Percentiles rank a stretch among this genome's conserved stretches.
phyloP scores from a whole-genome alignment of 2,797 vertebrate genomes.

The Semotilus atromaculatus region DNA sequence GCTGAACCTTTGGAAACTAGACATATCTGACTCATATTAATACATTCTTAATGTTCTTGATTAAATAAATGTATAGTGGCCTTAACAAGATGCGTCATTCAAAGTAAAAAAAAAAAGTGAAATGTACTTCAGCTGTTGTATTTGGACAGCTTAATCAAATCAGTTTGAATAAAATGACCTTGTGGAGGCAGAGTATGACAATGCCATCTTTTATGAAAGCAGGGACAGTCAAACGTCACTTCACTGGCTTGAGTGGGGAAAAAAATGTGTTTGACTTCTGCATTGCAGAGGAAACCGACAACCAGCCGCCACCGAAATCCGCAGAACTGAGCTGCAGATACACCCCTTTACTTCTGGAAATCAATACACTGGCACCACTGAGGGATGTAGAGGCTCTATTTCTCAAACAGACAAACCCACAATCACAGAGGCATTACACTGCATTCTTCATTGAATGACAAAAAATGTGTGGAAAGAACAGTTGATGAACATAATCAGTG shows the following conservation, averaged over 20 bases:
- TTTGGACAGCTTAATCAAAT: not conserved
- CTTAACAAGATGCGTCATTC: not conserved
- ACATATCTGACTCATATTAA: not conserved
- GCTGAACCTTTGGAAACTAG: not conserved
- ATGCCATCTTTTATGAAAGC: conserved; percentile 15
- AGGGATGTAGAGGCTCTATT: not conserved
- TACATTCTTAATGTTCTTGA: not conserved
- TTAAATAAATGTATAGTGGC: not conserved
- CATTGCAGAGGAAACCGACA: conserved; percentile 17
- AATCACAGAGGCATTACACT: not conserved
- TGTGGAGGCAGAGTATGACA: conserved; percentile 27
- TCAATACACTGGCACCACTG: conserved; percentile 23
- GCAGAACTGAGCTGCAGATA: not conserved
- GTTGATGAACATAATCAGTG: not conserved
- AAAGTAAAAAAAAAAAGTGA: not conserved
- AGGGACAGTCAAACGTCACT: not conserved
- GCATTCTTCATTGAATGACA: not conserved
- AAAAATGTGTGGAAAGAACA: not conserved
- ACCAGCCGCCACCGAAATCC: not conserved
- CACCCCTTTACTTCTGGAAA: not conserved
- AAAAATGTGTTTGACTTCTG: not conserved
- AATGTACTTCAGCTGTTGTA: not conserved
- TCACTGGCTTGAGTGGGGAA: not conserved
- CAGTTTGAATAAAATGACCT: conserved; percentile 36
- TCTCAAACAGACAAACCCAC: not conserved